Evolutionary conservation across 2,888 invertebrate genomes (phyloP).

Genomic region (Embidobia sp.): DNA sequence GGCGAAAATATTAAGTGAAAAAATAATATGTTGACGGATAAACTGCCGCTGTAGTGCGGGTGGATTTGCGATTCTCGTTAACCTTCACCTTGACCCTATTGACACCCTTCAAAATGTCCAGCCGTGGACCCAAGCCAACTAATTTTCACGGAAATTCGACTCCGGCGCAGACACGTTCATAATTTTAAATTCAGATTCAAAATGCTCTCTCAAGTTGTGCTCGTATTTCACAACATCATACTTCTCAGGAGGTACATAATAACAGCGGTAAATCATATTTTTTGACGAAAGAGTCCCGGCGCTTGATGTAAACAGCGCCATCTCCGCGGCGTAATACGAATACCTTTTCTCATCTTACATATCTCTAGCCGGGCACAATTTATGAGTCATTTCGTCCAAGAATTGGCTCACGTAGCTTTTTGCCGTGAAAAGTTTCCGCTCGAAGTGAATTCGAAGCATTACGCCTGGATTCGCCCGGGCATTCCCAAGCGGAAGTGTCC

Average conservation of each 20-base stretch:
- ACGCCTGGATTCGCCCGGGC: constrained; percentile 24
- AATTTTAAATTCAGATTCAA: constrained; percentile 4
- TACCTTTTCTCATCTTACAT: constrained; percentile 52
- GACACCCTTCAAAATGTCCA: no score
- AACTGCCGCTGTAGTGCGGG: no score
- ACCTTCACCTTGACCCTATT: no score
- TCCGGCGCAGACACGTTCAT: no score
- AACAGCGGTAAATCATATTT: constrained; percentile 48
- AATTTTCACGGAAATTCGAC: no score
- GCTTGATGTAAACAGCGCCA: constrained; percentile 48
- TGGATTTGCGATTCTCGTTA: no score
- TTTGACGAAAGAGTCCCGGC: constrained; percentile 25
- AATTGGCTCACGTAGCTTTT: constrained; percentile 61
- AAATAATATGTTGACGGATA: no score
- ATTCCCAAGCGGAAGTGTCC: constrained; percentile 46
- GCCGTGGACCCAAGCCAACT: no score
- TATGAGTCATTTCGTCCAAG: constrained; percentile 59
- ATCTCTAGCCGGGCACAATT: constrained; percentile 23
- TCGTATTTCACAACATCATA: constrained; percentile 29
- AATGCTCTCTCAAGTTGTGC: neutral
- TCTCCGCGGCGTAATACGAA: constrained; percentile 41
- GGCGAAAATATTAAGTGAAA: no score
- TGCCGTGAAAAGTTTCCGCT: constrained; percentile 56
- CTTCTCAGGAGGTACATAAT: constrained; percentile 31
- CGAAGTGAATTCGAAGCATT: constrained; percentile 51